Conservation (phyloP, 2,113 vertebrate species). For the Anser cygnoides region DNA sequence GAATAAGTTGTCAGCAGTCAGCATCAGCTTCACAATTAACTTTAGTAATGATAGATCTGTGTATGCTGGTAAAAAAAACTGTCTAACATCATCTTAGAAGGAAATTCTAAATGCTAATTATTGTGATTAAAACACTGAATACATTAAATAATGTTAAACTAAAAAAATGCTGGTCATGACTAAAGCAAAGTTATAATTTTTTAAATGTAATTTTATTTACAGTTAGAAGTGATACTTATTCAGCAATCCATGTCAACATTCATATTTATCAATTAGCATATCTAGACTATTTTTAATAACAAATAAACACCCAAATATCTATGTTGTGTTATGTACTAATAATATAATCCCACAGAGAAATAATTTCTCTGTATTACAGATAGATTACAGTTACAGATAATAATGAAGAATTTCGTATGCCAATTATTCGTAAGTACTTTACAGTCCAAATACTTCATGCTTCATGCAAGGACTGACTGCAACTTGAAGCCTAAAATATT, state of each 20-base stretch:
- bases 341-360: not conserved
- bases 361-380: not conserved
- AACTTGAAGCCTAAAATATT: not conserved
- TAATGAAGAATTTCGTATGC: not conserved
- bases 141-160: not conserved
- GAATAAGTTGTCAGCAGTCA: not conserved
- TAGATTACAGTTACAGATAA: not conserved
- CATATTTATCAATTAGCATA: not conserved
- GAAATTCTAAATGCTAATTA: not conserved
- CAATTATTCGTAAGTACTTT: not conserved
- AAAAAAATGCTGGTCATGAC: not conserved
- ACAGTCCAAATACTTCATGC: not conserved
- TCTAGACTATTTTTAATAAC: not conserved
- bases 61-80: not conserved
- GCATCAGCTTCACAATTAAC: not conserved
- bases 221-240: not conserved
- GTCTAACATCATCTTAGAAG: not conserved
- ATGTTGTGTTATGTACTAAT: not conserved
- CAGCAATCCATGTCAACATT: not conserved
- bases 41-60: not conserved
- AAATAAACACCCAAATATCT: not conserved
- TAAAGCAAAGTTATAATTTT: not conserved
- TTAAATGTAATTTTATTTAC: not conserved
- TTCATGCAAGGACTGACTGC: not conserved
- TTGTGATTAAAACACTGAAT: not conserved